Evolutionary conservation across 2,113 vertebrate species (phyloP), one percentile per base, ranked within the genome.

Genomic region (Aplodontia rufa): DNA sequence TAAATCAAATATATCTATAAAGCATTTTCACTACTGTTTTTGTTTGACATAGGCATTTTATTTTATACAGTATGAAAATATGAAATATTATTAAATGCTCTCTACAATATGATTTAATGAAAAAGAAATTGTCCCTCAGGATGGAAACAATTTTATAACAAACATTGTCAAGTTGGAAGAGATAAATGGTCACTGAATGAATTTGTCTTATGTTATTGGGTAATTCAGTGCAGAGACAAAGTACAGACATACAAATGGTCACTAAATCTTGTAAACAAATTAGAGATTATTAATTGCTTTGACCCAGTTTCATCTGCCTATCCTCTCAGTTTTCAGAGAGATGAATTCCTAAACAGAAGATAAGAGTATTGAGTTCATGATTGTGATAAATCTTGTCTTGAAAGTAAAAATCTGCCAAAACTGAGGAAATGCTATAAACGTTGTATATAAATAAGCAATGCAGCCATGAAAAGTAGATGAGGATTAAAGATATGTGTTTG

Each of bases 341-440:
- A 62, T 72, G 81, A 97, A 97, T 90, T 58, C 51, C 55, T 82
- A 47, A 91, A 96, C 51, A 76, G 79, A 85, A 71, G 78, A 96
- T 72, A 45, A 45, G 0, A 19, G 28, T 45, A 42, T 80, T 90
- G 42, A 83, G 72, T 80, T 96, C 45, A 80, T 55, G 62, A 64
- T 49, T 84, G 69, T 92, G 58, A 14, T 98, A 95, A 97, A 97
- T 98, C 84, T 96, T 74, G 30, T 97, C 83, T 95, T 93, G 95
- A 98, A 98, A 90, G 37, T 72, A 98, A 98, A 96, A 91, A 81
- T 62, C n/a, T 78, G 80, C 87, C 91, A 87, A 87, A 42, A 79
- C 78, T 28, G 6, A 47, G 84, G 92, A 94, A 97, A 89, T 93
- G 42, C 86, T 95, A 81, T 55, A 94, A 93, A 80, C 93, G 49